A percentile compares a stretch with the other conserved stretches of the same genome.
Evolutionary conservation across 2,113 vertebrate species (phyloP).

Genomic region (Rhizomys pruinosus): DNA sequence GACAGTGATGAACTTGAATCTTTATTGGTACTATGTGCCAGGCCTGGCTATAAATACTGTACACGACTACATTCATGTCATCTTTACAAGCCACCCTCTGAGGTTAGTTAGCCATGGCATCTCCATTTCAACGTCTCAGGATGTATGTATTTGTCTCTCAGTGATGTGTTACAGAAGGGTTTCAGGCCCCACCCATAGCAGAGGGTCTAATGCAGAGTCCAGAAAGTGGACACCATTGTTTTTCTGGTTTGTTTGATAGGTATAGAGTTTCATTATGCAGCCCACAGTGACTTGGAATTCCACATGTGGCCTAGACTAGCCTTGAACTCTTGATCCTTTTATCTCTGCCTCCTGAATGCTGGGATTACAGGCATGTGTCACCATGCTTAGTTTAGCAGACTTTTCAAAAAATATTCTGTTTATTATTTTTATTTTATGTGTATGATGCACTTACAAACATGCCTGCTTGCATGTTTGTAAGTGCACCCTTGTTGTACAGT

Average conservation of each 20-base stretch:
- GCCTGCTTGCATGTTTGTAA: too few relatives aligned
- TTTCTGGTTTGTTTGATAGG: neutral
- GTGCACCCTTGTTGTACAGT: too few relatives aligned
- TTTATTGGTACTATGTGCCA: neutral
- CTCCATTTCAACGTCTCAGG: neutral
- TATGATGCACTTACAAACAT: too few relatives aligned
- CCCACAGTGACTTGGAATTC: neutral
- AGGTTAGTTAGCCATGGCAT: accelerated
- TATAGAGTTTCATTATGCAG: neutral
- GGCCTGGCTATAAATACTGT: neutral
- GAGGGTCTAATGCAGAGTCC: neutral
- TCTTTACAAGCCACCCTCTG: neutral
- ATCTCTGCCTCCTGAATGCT: neutral
- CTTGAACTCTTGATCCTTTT: neutral
- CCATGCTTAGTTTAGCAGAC: neutral
- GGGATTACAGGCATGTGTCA: neutral
- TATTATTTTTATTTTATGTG: too few relatives aligned
- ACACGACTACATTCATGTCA: neutral
- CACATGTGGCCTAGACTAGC: neutral
- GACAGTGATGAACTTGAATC: neutral
- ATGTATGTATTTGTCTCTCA: neutral
- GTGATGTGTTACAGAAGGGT: neutral
- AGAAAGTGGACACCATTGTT: neutral
- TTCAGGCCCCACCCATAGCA: neutral
- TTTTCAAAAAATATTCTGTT: too few relatives aligned